Evolutionary conservation across 2,888 invertebrate genomes (phyloP).

Genomic region (Elaeidobius kamerunicus): DNA sequence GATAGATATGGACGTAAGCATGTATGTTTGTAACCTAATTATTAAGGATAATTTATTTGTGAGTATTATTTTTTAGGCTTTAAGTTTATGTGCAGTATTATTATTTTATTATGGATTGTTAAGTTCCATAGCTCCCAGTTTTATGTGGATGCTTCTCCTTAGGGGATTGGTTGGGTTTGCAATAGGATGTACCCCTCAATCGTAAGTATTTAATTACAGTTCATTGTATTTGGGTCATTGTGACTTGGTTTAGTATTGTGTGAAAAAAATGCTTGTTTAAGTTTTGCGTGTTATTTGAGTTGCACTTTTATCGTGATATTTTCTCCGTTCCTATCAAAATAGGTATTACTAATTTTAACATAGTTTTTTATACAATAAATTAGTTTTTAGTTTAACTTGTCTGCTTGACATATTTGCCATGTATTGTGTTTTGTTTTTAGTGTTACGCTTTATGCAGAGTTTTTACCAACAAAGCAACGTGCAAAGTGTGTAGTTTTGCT

Average conservation of each 20-base stretch:
- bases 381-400: neutral
- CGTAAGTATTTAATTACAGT: conserved; percentile 80
- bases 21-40: conserved; percentile 55
- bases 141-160: conserved; percentile 86
- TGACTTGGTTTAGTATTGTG: neutral
- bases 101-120: conserved; percentile 88
- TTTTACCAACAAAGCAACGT: conserved; percentile 88
- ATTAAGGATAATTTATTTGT: neutral
- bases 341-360: no score
- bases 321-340: no score
- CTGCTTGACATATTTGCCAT: neutral
- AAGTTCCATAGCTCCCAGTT: conserved; percentile 88
- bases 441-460: conserved; percentile 94
- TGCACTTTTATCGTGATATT: no score
- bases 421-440: conserved; percentile 52
- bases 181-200: conserved; percentile 95
- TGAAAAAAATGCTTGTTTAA: neutral
- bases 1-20: conserved; percentile 89
- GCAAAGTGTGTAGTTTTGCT: conserved; percentile 93
- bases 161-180: conserved; percentile 93
- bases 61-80: conserved; percentile 62
- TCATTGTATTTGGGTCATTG: conserved; percentile 5
- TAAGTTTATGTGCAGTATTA: conserved; percentile 85
- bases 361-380: no score
- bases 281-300: neutral